phyloP scores from a whole-genome alignment of 2,888 invertebrate genomes.

The Ornithoptera priamus region DNA sequence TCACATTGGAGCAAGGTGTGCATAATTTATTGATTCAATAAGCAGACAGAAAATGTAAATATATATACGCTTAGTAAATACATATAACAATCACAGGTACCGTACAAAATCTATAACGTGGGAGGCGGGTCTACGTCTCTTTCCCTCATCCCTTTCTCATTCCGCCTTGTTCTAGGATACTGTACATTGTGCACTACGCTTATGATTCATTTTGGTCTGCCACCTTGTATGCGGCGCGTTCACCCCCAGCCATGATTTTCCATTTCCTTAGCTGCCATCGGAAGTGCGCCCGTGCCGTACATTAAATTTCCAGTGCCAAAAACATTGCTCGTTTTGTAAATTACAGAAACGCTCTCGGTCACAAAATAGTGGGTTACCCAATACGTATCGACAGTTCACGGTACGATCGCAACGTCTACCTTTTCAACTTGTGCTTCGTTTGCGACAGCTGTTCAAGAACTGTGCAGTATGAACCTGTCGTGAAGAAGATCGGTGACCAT shows the following conservation, averaged over 20 bases:
- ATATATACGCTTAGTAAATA: background rate
- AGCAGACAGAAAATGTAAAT: too few species aligned
- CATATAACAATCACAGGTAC: background rate
- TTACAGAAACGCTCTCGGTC: constrained; percentile 82
- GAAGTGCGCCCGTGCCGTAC: background rate
- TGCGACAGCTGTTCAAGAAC: constrained; percentile 94
- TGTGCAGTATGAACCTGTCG: constrained; percentile 95
- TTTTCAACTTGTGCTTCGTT: constrained; percentile 97
- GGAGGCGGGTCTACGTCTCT: background rate
- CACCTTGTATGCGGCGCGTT: background rate
- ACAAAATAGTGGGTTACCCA: constrained; percentile 96
- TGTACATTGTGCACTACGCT: background rate
- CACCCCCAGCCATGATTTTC: background rate
- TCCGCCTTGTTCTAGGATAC: background rate
- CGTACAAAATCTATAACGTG: constrained; percentile 2
- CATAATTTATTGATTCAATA: too few species aligned
- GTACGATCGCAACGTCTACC: constrained; percentile 95
- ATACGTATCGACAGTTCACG: constrained; percentile 93
- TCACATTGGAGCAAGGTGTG: too few species aligned
- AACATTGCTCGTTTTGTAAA: background rate
- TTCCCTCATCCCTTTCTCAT: too few species aligned
- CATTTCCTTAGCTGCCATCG: background rate
- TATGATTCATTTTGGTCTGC: background rate
- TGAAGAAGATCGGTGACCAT: constrained; percentile 96
- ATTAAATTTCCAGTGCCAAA: background rate